phyloP scores from a whole-genome alignment of 2,113 vertebrate genomes.

The Sarotherodon lohbergeri region DNA sequence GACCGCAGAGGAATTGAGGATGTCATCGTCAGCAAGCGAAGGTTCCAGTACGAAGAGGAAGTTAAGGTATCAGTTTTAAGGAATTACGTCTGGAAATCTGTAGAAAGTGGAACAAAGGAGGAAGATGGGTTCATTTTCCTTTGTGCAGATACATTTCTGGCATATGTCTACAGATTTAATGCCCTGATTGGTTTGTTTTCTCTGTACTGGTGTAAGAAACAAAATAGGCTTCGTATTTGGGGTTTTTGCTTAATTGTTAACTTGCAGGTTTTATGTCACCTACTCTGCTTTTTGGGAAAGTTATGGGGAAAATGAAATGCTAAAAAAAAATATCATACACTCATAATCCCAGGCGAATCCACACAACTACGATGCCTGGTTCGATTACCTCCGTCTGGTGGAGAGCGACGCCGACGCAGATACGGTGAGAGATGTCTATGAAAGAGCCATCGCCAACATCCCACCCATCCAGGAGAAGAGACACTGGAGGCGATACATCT shows the following conservation, averaged over 20 bases:
- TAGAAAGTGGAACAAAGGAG: neutral
- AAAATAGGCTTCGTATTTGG: neutral
- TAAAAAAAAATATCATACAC: neutral
- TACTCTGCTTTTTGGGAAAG: neutral
- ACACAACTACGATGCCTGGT: slow-evolving; percentile 97
- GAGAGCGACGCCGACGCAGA: slow-evolving; percentile 88
- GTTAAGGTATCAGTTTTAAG: slow-evolving; percentile 79
- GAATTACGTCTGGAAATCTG: neutral
- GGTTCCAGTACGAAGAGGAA: slow-evolving; percentile 98
- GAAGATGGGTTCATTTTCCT: neutral
- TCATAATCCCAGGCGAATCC: slow-evolving; percentile 81
- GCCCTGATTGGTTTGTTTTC: neutral
- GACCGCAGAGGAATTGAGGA: slow-evolving; percentile 95
- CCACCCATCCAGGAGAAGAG: slow-evolving; percentile 93
- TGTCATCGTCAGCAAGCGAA: slow-evolving; percentile 93
- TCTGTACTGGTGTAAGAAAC: neutral
- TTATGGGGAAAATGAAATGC: neutral
- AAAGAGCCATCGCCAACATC: slow-evolving; percentile 90
- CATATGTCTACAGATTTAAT: neutral
- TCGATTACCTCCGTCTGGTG: slow-evolving; percentile 92
- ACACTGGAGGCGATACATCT: slow-evolving; percentile 97
- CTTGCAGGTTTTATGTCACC: neutral
- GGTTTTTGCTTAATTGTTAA: neutral
- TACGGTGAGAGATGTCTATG: slow-evolving; percentile 88
- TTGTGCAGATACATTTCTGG: neutral